Base-by-base conservation (phyloP, 2,113 vertebrate genomes). In the Protomyctophum bolini region DNA sequence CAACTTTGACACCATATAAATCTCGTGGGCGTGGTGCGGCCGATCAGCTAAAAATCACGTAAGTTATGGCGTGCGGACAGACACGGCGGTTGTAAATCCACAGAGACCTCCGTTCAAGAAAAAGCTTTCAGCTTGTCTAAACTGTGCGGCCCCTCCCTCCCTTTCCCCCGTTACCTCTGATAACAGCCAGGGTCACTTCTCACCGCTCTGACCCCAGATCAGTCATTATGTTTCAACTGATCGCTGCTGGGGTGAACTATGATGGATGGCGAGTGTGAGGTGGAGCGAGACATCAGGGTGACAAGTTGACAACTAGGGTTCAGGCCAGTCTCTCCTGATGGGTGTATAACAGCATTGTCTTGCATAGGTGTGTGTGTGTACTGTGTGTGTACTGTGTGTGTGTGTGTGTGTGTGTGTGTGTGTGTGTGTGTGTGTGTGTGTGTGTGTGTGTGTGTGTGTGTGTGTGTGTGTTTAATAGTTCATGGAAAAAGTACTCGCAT, bases 51-150 rank as follows among this genome's bases (percentile, higher is more conserved):
- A 66, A 66, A 28, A 41, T 70, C 41, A 1, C 11, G 48, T 28
- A 60, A 78, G 73, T 74, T 76, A 76, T 68, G 72, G 83, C 75
- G 66, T 80, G 70, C 21, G 28, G 58, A 85, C 79, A 75, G 33
- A 75, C 58, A 69, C 8, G 61, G 4, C 9, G 21, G 56, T 60
- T 28, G 15, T 9, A 52, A 52, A 49, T 12, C 11, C 33, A 33
- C 60, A 61, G 9, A 45, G 12, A 29, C 7, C 8, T 41, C 21
- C 41, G 48, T 52, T 6, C 10, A 8, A 11, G 21, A 51, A 64
- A 64, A 48, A 7, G 1, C 62, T 21, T 29, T 58, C 48, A 50
- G 15, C 15, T 49, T 4, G 33, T 52, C 63, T 50, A 4, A 63
- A 10, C 49, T 52, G 10, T n/a, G 10, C 12, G 14, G 10, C 29